Evolutionary conservation across 2,888 invertebrate genomes (phyloP), one percentile per base, ranked within the genome.

Genomic region (Sarcophaga caerulescens): DNA sequence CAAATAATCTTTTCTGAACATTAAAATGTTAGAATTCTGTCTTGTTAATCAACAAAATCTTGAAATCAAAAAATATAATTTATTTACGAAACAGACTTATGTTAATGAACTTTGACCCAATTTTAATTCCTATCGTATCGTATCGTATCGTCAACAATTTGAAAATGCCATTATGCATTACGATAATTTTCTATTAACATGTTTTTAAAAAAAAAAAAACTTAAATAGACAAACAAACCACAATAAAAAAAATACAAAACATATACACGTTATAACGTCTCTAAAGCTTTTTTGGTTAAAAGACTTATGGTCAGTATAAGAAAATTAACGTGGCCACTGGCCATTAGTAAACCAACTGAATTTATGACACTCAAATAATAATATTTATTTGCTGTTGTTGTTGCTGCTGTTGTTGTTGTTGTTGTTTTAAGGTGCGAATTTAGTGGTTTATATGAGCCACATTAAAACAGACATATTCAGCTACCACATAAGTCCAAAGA

Each of bases 391-490:
- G 47, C 4, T 14, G 14, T 47, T 47, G 11, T 47, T 47, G 12
- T 47, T 47, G 47, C 8, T 17, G 52, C 45, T 63, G 3, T 52
- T 14, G 52, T 52, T 63, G 3, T 52, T 14, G 52, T 52, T 52
- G 17, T 52, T 52, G 52, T 68, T 63, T 57, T n/a, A 78, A 63
- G 79, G 70, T 71, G 79, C 62, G 78, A 62, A 71, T 79, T 79
- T 71, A 78, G 25, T 62, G 35, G 21, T 62, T 23, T 14, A 17
- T 52, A 14, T 12, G 52, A 14, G 17, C 14, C 52, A 52, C 52
- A 52, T 17, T 52, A 52, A 52, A 17, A 52, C 52, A 17, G 52
- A 52, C 52, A 52, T 52, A 52, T 17, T 52, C 52, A 52, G 17
- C 17, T 52, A 52, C 52, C 17, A 17, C 47, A 11, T 47, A 1